phyloP scores from a whole-genome alignment of 2,113 vertebrate genomes.

The Alaudala cheleensis region DNA sequence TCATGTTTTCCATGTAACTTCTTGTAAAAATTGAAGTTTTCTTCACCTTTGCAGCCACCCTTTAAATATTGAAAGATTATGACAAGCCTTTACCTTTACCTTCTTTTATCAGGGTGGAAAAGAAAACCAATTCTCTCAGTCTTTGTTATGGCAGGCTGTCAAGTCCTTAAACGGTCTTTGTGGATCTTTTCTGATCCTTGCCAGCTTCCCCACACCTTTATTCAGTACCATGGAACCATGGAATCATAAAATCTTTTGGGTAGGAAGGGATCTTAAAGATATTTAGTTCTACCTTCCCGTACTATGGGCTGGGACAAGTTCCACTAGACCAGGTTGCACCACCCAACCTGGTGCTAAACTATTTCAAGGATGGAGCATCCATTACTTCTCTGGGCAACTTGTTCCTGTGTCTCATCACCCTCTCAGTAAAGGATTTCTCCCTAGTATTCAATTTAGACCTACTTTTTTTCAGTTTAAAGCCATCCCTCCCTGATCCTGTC shows the following conservation, averaged over 20 bases:
- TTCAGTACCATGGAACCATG: neutral
- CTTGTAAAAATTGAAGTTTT: neutral
- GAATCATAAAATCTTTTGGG: neutral
- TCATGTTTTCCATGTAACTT: neutral
- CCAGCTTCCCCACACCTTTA: neutral
- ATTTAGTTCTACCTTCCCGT: no score
- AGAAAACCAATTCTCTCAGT: neutral
- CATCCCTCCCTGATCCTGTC: neutral
- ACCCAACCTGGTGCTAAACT: no score
- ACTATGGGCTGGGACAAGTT: no score
- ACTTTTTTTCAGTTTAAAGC: no score
- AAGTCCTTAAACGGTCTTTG: neutral
- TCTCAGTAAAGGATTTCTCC: no score
- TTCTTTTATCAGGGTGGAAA: neutral
- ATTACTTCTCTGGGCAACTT: no score
- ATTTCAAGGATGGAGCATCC: no score
- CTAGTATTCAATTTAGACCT: no score
- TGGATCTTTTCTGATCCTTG: neutral
- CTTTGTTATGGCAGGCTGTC: neutral
- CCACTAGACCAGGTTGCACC: no score
- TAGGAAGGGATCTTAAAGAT: neutral
- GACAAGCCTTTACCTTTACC: neutral
- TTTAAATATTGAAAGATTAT: neutral
- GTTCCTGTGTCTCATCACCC: no score
- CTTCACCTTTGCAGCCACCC: neutral